Base-by-base conservation (phyloP, 2,888 invertebrate genomes). In the Rotaria magnacalcarata region DNA sequence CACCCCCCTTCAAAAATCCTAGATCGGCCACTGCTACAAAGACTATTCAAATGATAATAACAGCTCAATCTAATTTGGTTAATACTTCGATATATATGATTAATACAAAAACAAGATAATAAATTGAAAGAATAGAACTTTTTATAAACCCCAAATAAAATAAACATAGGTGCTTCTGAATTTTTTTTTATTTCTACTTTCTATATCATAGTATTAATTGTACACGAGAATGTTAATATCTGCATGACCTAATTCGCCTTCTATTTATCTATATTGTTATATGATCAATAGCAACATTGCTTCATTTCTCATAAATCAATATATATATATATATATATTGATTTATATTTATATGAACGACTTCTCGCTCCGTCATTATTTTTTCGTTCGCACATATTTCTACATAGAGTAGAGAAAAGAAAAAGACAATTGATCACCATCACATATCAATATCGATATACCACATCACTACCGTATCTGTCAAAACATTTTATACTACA, bases 251-350 rank as follows among this genome's bases (percentile, higher is more conserved):
- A 67, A 67, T 67, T 67, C 67, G 14, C 27, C 16, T 67, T 67
- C 67, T 67, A 67, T 67, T 67, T 67, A 67, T 67, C 67, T 67
- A 11, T 67, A n/a, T 67, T 14, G 67, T 67, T 67, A 14, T 67
- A 67, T 67, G 67, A 14, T 67, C 34, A 67, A 67, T 67, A 67
- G 67, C 34, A 67, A 67, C 67, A 67, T 67, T 67, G 34, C 67
- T 67, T 67, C 67, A 67, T n/a, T 67, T 67, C 67, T 67, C 67
- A 67, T 67, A 67, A 67, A 67, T 67, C 67, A 67, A 67, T 67
- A 27, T 67, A 67, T n/a, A 60, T 27, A 16, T 54, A 16, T 50
- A 50, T 50, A 50, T 50, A 14, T 50, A 50, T 50, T 34, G 34
- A 34, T 34, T 34, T 34, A 14, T 50, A 50, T 50, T 8, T 50